Conservation (phyloP, 2,113 vertebrate species). For the Perca schrenkii region DNA sequence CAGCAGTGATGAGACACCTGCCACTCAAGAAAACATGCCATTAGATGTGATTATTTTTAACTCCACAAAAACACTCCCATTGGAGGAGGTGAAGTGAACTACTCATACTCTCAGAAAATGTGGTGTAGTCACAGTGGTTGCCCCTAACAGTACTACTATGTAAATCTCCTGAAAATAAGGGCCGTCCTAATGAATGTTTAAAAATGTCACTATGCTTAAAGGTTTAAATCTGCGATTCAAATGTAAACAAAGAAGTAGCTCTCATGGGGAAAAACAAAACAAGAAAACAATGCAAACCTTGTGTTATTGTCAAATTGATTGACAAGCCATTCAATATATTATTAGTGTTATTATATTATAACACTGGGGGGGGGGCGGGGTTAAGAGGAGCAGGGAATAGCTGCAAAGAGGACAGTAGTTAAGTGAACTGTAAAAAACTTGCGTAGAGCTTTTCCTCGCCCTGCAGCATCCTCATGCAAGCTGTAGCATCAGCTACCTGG, state of each 20-base stretch:
- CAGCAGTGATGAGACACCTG: slow-evolving; percentile 6
- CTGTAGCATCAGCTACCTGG: slow-evolving; percentile 42
- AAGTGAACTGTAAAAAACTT: slow-evolving; percentile 72
- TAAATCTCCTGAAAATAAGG: slow-evolving; percentile 20
- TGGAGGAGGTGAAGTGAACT: neutral
- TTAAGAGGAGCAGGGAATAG: slow-evolving; percentile 11
- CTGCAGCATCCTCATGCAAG: slow-evolving; percentile 51
- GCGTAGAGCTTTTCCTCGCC: slow-evolving; percentile 60
- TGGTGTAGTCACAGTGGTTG: neutral
- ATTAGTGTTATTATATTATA: neutral
- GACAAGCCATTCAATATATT: neutral
- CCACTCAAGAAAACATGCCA: slow-evolving; percentile 21
- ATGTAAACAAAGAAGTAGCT: slow-evolving; percentile 25
- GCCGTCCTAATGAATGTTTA: slow-evolving; percentile 21
- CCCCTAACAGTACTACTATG: neutral
- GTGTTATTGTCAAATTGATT: neutral
- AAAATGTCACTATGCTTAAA: slow-evolving; percentile 33
- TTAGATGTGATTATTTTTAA: neutral
- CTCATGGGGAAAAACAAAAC: slow-evolving; percentile 1
- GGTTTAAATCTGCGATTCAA: slow-evolving; percentile 7
- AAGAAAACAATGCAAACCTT: slow-evolving; percentile 1
- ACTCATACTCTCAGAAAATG: neutral
- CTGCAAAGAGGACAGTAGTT: slow-evolving; percentile 30
- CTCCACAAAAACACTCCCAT: neutral
- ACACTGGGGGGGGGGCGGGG: slow-evolving; percentile 4